Evolutionary conservation across 2,797 vertebrate species (phyloP).

Genomic region (Typhlichthys eigenmanni): DNA sequence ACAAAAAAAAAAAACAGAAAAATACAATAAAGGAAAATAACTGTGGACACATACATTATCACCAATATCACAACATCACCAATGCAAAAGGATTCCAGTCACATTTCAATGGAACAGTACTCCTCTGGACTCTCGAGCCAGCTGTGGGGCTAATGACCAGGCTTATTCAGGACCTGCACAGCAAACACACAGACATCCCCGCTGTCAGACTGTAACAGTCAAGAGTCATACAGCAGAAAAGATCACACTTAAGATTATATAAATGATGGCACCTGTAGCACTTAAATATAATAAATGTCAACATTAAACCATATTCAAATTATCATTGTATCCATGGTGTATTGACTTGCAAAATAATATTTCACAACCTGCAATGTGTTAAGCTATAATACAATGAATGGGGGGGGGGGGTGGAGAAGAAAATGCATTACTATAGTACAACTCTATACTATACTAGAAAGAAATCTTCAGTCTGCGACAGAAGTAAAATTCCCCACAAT

Average conservation of each 20-base stretch:
- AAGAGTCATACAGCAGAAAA: neutral
- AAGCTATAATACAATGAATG: too few species aligned
- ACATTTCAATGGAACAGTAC: constrained; percentile 73
- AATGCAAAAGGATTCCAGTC: constrained; percentile 70
- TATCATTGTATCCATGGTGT: too few species aligned
- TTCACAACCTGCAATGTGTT: neutral
- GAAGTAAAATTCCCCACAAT: neutral
- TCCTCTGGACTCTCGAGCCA: constrained; percentile 46
- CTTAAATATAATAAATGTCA: neutral
- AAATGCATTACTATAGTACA: too few species aligned
- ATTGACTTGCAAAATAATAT: neutral
- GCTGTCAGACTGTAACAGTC: constrained; percentile 9
- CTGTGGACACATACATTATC: constrained; percentile 40
- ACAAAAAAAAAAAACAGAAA: constrained; percentile 1
- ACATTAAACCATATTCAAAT: neutral
- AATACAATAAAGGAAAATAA: constrained; percentile 5
- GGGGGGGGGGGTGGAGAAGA: too few species aligned
- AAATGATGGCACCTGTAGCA: too few species aligned
- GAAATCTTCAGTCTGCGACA: too few species aligned
- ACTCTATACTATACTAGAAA: too few species aligned
- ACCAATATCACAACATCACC: constrained; percentile 39
- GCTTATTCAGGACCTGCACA: constrained; percentile 76
- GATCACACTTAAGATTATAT: neutral
- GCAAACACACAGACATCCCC: constrained; percentile 36
- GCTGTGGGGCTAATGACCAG: constrained; percentile 37